Base-by-base conservation (phyloP, 2,888 invertebrate genomes). In the Noctua comes region DNA sequence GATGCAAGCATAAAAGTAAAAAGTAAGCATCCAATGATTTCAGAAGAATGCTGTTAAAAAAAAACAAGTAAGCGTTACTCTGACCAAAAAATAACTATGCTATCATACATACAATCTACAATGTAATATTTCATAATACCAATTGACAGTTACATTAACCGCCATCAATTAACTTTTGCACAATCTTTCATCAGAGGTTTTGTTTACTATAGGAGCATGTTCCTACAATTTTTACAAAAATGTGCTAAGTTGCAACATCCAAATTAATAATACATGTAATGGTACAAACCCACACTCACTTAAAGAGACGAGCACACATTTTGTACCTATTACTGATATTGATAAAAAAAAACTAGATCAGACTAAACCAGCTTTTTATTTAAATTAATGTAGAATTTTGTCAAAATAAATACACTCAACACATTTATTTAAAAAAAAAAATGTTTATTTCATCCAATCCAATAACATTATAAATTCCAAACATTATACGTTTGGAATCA, bases 131-230 rank as follows among this genome's bases (percentile, higher is more conserved):
- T 73, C 69, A 66, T 70, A 65, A 73, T 77, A 11, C 0, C 64
- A 54, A 48, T 59, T 40, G 24, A 24, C 27, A 43, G 18, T 73
- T 81, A 48, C 43, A 76, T 36, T 62, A 59, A 13, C 31, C 40
- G 54, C 43, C 46, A 79, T 57, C 46, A 71, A 27, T 46, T 24
- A 18, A 57, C 18, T n/a, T 83, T 81, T 77, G n/a, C 62, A 74
- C 68, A 72, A 85, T 72, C 64, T 82, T 85, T 71, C 73, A 85
- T 82, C 68, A 68, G 21, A 36, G 36, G 68, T 54, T 66, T 57
- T 36, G 31, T 64, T 72, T 57, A 68, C 6, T 16, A 18, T 13
- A 46, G 46, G 46, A 46, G 36, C 2, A n/a, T 11, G 10, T 64
- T 31, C 31, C 13, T 36, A 43, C n/a, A 62, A 16, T 16, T 27